Conservation (phyloP, 2,797 vertebrate genomes). For the Australoheros facetus region DNA sequence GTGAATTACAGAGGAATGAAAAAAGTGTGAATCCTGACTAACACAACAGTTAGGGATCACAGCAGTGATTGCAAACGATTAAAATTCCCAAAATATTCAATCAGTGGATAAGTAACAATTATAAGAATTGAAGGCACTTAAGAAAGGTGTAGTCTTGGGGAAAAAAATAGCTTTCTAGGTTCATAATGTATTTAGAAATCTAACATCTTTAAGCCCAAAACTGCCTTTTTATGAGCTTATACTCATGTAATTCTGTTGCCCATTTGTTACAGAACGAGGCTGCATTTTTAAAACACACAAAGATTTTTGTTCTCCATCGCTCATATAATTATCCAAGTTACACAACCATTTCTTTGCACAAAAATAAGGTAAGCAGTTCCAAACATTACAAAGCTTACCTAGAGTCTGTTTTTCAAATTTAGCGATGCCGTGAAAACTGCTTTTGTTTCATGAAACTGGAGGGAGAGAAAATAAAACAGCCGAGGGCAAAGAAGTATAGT, state of each 20-base stretch:
- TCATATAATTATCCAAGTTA: not conserved
- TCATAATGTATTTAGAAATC: constrained; percentile 22
- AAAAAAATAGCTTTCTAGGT: constrained; percentile 8
- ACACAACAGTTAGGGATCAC: constrained; percentile 19
- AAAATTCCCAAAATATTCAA: constrained; percentile 21
- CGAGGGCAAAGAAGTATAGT: constrained; percentile 61
- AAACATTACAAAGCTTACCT: constrained; percentile 34
- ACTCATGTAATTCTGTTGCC: not conserved
- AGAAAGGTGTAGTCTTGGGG: constrained; percentile 1
- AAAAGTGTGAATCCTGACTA: constrained; percentile 11
- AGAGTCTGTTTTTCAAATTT: constrained; percentile 29
- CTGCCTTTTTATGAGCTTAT: not conserved
- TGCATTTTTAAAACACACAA: constrained; percentile 13
- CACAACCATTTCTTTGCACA: constrained; percentile 11
- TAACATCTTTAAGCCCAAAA: constrained; percentile 15
- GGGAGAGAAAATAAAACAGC: constrained; percentile 49
- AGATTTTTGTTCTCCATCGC: not conserved
- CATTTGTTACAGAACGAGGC: constrained; percentile 18
- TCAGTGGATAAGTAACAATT: constrained; percentile 27
- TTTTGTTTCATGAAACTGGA: constrained; percentile 49
- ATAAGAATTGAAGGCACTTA: constrained; percentile 17
- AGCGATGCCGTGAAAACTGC: constrained; percentile 31
- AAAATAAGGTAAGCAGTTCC: constrained; percentile 22
- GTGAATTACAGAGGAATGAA: constrained; percentile 4
- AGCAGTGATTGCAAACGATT: constrained; percentile 22